A percentile compares a stretch with the other conserved stretches of the same genome.
Evolutionary conservation across 2,113 vertebrate genomes (phyloP).

Genomic region (Poeciliopsis occidentalis): DNA sequence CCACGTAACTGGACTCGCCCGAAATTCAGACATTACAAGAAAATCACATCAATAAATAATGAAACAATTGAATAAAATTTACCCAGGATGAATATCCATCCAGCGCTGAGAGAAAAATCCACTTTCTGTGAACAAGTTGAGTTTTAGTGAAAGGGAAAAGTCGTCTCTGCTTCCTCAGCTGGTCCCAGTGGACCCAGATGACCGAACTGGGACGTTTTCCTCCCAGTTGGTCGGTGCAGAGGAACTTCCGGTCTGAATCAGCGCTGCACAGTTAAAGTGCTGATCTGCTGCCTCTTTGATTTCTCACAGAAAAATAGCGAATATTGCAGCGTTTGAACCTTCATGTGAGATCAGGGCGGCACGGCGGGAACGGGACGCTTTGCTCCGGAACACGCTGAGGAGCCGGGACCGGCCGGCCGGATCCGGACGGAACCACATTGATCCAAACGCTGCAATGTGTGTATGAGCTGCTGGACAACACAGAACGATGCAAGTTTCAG

Average conservation of each 20-base stretch:
- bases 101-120: neutral
- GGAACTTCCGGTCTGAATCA: neutral
- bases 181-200: neutral
- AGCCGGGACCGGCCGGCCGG: neutral
- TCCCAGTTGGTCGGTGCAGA: neutral
- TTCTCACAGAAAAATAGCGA: conserved; percentile 34
- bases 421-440: no score
- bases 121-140: neutral
- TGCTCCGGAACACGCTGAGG: conserved; percentile 12
- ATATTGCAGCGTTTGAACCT: conserved; percentile 52
- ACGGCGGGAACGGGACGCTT: conserved; percentile 8
- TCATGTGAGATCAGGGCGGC: conserved; percentile 49
- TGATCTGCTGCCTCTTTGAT: conserved; percentile 9
- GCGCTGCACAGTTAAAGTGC: neutral
- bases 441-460: no score
- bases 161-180: neutral
- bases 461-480: no score
- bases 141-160: neutral
- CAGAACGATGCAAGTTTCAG: no score
- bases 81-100: no score
- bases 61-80: no score
- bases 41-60: no score
- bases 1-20: no score
- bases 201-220: neutral
- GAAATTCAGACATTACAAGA: no score